Evolutionary conservation across 2,888 invertebrate genomes (phyloP).

Genomic region (Sminthurides aquaticus): DNA sequence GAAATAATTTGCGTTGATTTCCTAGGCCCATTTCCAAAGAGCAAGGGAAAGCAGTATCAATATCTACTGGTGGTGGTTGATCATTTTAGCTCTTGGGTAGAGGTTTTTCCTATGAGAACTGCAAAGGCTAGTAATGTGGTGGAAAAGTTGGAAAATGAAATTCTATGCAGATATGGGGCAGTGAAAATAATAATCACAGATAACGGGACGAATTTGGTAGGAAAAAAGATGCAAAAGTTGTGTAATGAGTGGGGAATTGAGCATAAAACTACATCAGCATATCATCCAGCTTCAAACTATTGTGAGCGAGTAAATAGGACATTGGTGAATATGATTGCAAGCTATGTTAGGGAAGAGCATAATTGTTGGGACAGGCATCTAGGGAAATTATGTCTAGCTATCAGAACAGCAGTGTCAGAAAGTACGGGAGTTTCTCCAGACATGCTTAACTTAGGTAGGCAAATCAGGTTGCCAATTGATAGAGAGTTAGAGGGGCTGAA

Average conservation of each 20-base stretch:
- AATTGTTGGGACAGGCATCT: no score
- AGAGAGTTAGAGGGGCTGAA: no score
- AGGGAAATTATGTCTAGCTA: no score
- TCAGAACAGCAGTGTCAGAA: no score
- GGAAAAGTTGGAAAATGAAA: conserved; percentile 20
- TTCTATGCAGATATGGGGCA: conserved; percentile 31
- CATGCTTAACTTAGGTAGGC: no score
- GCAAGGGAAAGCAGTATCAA: conserved; percentile 13
- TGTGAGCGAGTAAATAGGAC: conserved; percentile 30
- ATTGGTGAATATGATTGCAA: conserved; percentile 19
- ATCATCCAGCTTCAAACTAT: conserved; percentile 33
- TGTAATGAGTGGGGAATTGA: conserved; percentile 22
- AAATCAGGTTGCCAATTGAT: no score
- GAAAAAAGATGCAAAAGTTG: conserved; percentile 15
- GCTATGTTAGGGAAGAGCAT: conserved; percentile 9
- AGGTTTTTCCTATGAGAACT: conserved; percentile 28
- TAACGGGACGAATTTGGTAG: conserved; percentile 28
- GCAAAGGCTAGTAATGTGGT: conserved; percentile 21
- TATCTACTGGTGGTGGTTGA: conserved; percentile 30
- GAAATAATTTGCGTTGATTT: conserved; percentile 23
- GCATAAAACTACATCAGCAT: conserved; percentile 28
- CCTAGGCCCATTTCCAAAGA: conserved; percentile 19
- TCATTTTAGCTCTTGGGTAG: conserved; percentile 30
- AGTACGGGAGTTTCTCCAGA: no score
- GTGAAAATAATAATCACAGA: conserved; percentile 28